These are phyloP conservation scores for Menidia menidia DNA, from an alignment of 2,797 vertebrate species.

Conservation along the genomic window DNA sequence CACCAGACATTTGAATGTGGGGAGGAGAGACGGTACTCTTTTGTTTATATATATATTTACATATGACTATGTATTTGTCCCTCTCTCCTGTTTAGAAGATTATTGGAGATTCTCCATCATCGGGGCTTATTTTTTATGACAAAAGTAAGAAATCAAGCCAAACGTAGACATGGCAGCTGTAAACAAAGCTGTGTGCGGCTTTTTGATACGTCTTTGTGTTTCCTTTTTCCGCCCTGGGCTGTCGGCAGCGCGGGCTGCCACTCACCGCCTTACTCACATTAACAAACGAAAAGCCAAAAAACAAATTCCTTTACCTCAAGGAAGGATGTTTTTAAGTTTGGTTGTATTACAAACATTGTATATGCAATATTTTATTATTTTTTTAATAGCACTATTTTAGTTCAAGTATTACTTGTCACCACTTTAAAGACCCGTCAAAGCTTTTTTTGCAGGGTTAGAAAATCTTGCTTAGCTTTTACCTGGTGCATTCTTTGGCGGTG, in stretches of 20 bases:
- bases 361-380: constrained; percentile 67
- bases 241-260: constrained; percentile 30
- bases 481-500: constrained; percentile 41
- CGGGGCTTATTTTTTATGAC: constrained; percentile 20
- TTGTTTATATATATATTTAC: background rate
- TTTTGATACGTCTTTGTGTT: background rate
- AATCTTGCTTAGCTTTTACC: constrained; percentile 39
- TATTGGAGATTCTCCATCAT: constrained; percentile 30
- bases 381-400: constrained; percentile 83
- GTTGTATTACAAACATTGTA: constrained; percentile 61
- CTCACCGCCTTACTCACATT: constrained; percentile 34
- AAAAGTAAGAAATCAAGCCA: constrained; percentile 31
- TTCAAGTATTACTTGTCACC: constrained; percentile 83
- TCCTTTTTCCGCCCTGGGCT: constrained; percentile 22
- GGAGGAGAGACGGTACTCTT: constrained; percentile 32
- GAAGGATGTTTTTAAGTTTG: constrained; percentile 73
- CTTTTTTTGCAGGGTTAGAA: constrained; percentile 61
- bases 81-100: constrained; percentile 38
- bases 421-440: constrained; percentile 89
- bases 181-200: constrained; percentile 34
- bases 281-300: constrained; percentile 38
- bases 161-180: constrained; percentile 44
- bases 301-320: constrained; percentile 76
- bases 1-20: constrained; percentile 51
- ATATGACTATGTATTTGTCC: background rate